Conservation (phyloP, 2,797 vertebrate genomes). For the Psittacula derbiana region DNA sequence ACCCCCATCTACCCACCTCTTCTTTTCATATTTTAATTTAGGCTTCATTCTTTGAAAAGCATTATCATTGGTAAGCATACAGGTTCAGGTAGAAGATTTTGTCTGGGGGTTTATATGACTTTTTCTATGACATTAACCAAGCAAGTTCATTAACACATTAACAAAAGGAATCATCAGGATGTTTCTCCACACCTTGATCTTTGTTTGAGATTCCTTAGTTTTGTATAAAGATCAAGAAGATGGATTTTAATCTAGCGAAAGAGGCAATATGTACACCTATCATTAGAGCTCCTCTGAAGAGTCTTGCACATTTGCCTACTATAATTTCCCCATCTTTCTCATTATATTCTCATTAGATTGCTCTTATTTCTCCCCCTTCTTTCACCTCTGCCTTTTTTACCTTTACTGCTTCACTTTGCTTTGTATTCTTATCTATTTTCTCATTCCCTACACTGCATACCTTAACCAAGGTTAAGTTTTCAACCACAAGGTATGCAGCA, state of each 20-base stretch:
- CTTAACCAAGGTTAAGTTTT: background rate
- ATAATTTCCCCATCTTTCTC: background rate
- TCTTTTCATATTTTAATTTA: slow-evolving; percentile 59
- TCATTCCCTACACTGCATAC: background rate
- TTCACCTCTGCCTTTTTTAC: background rate
- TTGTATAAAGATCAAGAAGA: slow-evolving; percentile 13
- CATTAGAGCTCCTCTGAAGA: background rate
- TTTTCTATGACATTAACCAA: background rate
- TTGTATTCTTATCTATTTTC: background rate
- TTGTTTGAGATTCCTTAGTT: background rate
- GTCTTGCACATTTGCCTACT: background rate
- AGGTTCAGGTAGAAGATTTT: slow-evolving; percentile 16
- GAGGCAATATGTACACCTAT: background rate
- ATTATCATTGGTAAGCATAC: background rate
- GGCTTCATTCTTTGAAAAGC: slow-evolving; percentile 45
- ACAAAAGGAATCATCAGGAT: background rate
- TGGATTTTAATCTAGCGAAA: slow-evolving; percentile 4
- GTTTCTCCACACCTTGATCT: background rate
- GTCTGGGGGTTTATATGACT: background rate
- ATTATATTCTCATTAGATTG: background rate
- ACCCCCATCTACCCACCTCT: slow-evolving; percentile 15
- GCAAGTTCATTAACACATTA: slow-evolving; percentile 32
- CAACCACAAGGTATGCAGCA: background rate
- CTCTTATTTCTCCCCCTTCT: background rate
- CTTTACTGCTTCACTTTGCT: background rate